Evolutionary conservation across 1,140 invertebrate species (phyloP), one percentile per base, ranked within the genome.

Genomic region (Lepidurus packardi): DNA sequence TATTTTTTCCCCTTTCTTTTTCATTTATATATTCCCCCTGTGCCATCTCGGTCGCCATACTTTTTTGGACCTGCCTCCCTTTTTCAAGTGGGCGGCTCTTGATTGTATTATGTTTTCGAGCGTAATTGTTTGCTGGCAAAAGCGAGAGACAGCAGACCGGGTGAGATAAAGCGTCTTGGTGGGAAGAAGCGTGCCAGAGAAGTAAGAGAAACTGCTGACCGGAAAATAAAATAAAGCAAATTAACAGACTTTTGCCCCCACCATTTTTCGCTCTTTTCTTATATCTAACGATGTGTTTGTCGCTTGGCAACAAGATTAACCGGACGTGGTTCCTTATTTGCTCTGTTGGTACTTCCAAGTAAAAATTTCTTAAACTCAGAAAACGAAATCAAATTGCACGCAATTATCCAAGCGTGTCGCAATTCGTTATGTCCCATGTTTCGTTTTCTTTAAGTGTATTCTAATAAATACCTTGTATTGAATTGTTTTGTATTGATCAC

Each of bases 221-320:
- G 53, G 53, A 65, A 65, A 65, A 65, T 2, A 65, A 65, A 65
- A 16, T 0, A 16, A 7, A 65, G 21, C 53, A 65, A 65, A 65
- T 65, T 65, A 65, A 65, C 53, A 65, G 53, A 65, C 8, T 65
- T 65, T 65, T 13, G 53, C 21, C 16, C 13, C 53, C 21, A 21
- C 53, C 53, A 16, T 65, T 65, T 65, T 65, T 65, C 53, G 53
- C 21, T 65, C 53, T 65, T 47, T 65, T 65, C n/a, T 65, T 5
- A n/a, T 21, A 65, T 65, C 53, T 65, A 65, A 65, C 53, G 53
- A 65, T 65, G 53, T 65, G 53, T 65, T 65, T 65, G 53, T 65
- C 21, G 53, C 53, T 65, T 13, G 53, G 53, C 53, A 65, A 65
- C 53, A n/a, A 65, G 21, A 65, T 65, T 65, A 65, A 65, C 53